Conservation (phyloP, 2,888 invertebrate genomes). For the Glaucopsyche alexis region DNA sequence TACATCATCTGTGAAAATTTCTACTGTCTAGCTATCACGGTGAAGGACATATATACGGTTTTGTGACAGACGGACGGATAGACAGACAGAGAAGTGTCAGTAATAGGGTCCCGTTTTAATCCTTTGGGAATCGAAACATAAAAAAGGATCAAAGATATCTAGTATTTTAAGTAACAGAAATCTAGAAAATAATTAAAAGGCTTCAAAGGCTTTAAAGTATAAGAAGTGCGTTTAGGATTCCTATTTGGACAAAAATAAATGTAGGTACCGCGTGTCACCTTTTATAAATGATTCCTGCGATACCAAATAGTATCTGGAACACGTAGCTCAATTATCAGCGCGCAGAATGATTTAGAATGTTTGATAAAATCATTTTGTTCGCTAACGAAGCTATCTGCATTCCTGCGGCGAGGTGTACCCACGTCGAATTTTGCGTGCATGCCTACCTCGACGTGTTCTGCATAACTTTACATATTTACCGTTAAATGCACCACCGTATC, state of each 20-base stretch:
- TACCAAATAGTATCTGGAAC: background rate
- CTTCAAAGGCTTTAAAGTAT: too few species aligned
- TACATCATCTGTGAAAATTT: too few species aligned
- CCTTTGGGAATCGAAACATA: too few species aligned
- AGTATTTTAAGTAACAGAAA: too few species aligned
- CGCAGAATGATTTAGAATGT: conserved; percentile 38
- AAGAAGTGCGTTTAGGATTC: background rate
- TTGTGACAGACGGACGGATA: too few species aligned
- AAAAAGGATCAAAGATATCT: too few species aligned
- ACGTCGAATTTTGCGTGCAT: conserved; percentile 60
- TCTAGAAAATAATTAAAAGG: too few species aligned
- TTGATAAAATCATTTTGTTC: conserved; percentile 43
- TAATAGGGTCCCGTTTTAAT: too few species aligned
- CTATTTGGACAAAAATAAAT: background rate
- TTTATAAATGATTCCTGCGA: background rate
- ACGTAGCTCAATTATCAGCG: conserved; percentile 27
- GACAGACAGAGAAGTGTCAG: too few species aligned
- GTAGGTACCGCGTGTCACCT: background rate
- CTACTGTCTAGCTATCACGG: too few species aligned
- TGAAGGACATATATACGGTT: too few species aligned
- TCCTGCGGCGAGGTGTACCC: conserved; percentile 45
- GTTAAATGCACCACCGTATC: conserved; percentile 58
- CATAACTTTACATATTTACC: conserved; percentile 70
- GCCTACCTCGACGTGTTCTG: conserved; percentile 56
- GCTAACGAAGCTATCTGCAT: conserved; percentile 62